phyloP scores from a whole-genome alignment of 2,113 vertebrate species.

The Sinocyclocheilus grahami region DNA sequence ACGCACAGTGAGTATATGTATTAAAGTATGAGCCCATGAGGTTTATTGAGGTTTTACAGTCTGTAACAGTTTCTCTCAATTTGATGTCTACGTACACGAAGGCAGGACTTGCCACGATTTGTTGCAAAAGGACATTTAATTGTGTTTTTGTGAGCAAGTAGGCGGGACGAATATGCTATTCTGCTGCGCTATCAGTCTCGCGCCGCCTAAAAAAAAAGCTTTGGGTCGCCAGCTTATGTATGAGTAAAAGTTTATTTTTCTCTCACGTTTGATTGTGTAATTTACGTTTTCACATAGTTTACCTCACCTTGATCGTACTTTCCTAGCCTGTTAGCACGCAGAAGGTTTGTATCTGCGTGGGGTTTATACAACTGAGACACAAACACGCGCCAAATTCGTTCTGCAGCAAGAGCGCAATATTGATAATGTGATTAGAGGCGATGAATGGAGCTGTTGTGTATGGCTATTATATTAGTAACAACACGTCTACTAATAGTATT shows the following conservation, averaged over 20 bases:
- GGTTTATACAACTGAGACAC: background rate
- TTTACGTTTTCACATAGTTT: background rate
- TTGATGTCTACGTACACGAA: background rate
- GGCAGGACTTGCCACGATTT: too few species aligned
- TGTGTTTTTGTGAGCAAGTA: constrained; percentile 49
- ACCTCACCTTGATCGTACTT: background rate
- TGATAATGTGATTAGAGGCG: background rate
- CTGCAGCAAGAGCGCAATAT: background rate
- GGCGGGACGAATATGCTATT: constrained; percentile 50
- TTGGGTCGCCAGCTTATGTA: background rate
- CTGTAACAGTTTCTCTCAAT: background rate
- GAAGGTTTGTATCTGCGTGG: background rate
- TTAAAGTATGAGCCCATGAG: background rate
- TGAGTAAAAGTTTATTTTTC: background rate
- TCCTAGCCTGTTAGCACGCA: background rate
- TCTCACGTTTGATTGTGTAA: background rate
- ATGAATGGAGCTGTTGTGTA: background rate
- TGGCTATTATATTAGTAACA: background rate
- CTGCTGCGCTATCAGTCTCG: constrained; percentile 21
- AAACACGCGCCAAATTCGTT: constrained; percentile 54
- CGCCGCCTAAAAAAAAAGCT: background rate
- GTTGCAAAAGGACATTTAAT: background rate
- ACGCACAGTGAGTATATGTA: constrained; percentile 2
- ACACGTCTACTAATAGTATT: background rate
- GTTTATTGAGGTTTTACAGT: background rate